phyloP scores from a whole-genome alignment of 2,797 vertebrate genomes.

The Danio aesculapii region DNA sequence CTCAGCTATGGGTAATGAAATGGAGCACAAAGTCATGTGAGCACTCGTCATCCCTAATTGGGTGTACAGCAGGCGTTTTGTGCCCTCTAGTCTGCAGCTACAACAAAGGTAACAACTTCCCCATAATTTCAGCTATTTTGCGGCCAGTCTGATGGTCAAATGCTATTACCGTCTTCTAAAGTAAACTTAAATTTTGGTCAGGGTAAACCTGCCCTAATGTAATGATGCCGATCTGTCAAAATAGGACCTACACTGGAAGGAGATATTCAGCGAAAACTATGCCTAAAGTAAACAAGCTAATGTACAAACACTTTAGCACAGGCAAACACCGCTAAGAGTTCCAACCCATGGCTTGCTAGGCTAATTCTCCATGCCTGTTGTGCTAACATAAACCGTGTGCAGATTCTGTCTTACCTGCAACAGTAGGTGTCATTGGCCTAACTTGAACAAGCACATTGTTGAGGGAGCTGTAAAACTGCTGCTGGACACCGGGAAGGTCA shows the following conservation, averaged over 20 bases:
- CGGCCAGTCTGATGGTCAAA: background rate
- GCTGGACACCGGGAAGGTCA: conserved; percentile 77
- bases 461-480: conserved; percentile 70
- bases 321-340: background rate
- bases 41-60: background rate
- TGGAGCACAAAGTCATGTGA: conserved; percentile 19
- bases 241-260: background rate
- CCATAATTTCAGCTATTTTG: background rate
- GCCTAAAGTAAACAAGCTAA: background rate
- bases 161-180: background rate
- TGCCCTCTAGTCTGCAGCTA: background rate
- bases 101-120: background rate
- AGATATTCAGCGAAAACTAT: background rate
- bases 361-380: background rate
- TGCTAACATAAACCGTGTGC: background rate
- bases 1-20: conserved; percentile 44
- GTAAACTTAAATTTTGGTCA: background rate
- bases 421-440: conserved; percentile 53
- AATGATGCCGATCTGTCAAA: background rate
- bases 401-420: conserved; percentile 59
- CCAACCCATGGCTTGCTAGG: background rate
- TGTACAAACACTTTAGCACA: background rate
- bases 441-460: conserved; percentile 41
- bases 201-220: background rate
- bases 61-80: background rate